A percentile compares a stretch with the other conserved stretches of the same genome.
phyloP scores from a whole-genome alignment of 2,888 invertebrate genomes.

The Alloscopus bannaensis region DNA sequence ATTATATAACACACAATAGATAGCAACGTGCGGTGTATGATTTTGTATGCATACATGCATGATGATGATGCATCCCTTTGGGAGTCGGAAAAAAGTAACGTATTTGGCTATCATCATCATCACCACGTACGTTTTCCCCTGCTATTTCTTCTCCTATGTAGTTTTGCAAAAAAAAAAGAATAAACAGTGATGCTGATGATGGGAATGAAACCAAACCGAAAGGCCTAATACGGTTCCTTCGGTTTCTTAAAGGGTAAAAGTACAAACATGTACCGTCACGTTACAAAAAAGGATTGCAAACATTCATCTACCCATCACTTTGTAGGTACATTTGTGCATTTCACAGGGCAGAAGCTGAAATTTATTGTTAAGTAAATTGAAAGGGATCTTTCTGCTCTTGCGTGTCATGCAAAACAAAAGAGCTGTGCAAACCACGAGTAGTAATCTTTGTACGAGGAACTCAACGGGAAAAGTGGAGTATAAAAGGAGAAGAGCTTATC shows the following conservation, averaged over 20 bases:
- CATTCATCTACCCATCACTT: too few species aligned
- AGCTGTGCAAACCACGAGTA: too few species aligned
- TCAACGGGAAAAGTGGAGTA: not conserved
- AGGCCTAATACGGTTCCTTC: constrained; percentile 43
- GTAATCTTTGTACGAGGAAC: too few species aligned
- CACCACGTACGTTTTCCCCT: constrained; percentile 32
- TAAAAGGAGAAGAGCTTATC: not conserved
- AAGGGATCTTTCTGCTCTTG: too few species aligned
- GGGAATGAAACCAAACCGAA: constrained; percentile 22
- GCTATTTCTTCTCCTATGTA: constrained; percentile 10
- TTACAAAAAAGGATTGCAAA: constrained; percentile 34
- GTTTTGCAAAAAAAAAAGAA: constrained; percentile 31
- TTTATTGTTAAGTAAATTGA: too few species aligned
- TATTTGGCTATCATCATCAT: constrained; percentile 40
- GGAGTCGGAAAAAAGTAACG: constrained; percentile 12
- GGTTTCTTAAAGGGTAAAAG: constrained; percentile 16
- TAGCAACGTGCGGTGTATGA: not conserved
- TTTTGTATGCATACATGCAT: constrained; percentile 12
- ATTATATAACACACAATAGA: constrained; percentile 1
- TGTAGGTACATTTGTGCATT: too few species aligned
- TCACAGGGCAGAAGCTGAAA: too few species aligned
- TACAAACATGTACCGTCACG: constrained; percentile 48
- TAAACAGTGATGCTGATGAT: constrained; percentile 22
- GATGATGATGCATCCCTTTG: not conserved
- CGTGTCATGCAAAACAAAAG: too few species aligned